phyloP scores from a whole-genome alignment of 2,888 invertebrate species.

The Priapulus caudatus region DNA sequence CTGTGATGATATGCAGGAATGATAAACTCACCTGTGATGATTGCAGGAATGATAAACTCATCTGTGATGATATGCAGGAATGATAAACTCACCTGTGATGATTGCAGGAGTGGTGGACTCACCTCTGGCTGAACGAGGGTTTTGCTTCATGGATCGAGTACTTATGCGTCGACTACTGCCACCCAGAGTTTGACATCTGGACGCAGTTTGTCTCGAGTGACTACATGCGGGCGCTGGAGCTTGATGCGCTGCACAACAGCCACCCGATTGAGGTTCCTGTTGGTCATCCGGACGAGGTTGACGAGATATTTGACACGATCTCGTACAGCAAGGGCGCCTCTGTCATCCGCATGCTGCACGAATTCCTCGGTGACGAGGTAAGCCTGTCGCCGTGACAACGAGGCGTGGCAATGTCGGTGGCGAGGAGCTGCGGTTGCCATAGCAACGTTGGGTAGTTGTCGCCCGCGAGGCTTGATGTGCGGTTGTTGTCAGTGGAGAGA shows the following conservation, averaged over 20 bases:
- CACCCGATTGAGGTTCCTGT: conserved; percentile 52
- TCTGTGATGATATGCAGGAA: too few relatives aligned
- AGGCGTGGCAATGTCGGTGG: too few relatives aligned
- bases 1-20: too few relatives aligned
- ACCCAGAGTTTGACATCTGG: conserved; percentile 94
- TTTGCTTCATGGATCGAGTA: conserved; percentile 93
- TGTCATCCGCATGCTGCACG: conserved; percentile 84
- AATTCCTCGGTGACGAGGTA: conserved; percentile 74
- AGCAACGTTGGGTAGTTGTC: too few relatives aligned
- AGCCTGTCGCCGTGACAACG: too few relatives aligned
- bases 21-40: too few relatives aligned
- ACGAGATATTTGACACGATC: conserved; percentile 94
- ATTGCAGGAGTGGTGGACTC: conserved; percentile 79
- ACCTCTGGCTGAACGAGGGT: conserved; percentile 85
- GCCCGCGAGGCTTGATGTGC: too few relatives aligned
- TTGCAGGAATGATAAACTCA: too few relatives aligned
- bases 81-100: not conserved
- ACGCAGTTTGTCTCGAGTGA: conserved; percentile 86
- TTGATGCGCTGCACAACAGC: conserved; percentile 65
- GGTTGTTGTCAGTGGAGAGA: too few relatives aligned
- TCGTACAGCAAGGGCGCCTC: conserved; percentile 93
- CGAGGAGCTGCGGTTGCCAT: too few relatives aligned
- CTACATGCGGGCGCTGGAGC: conserved; percentile 60
- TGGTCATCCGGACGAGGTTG: conserved; percentile 83
- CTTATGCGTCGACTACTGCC: conserved; percentile 77